phyloP scores from a whole-genome alignment of 1,140 invertebrate species.

The Drosophila elegans region DNA sequence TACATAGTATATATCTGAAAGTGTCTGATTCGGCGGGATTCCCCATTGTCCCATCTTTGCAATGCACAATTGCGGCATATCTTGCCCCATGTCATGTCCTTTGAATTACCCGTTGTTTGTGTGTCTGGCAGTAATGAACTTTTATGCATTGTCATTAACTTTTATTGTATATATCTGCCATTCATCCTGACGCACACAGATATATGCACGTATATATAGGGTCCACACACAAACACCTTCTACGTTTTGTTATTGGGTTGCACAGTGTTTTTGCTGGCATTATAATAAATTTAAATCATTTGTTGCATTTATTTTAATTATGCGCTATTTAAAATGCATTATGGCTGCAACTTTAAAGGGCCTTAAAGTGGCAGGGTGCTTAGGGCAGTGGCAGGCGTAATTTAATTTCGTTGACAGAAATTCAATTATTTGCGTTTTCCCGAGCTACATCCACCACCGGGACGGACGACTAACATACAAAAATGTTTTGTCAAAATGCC shows the following conservation, averaged over 20 bases:
- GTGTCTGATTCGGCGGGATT: constrained; percentile 7
- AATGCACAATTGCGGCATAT: constrained; percentile 46
- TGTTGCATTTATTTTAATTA: constrained; percentile 83
- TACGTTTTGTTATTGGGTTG: constrained; percentile 8
- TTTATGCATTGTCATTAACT: constrained; percentile 83
- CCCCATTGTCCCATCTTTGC: constrained; percentile 24
- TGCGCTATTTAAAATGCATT: constrained; percentile 78
- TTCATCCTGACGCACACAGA: constrained; percentile 13
- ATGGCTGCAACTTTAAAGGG: constrained; percentile 45
- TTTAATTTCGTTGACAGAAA: constrained; percentile 73
- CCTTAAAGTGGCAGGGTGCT: constrained; percentile 14
- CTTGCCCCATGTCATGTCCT: constrained; percentile 11
- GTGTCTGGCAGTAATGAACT: constrained; percentile 75
- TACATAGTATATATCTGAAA: not conserved
- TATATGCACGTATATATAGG: not conserved
- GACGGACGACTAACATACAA: constrained; percentile 34
- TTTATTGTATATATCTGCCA: constrained; percentile 75
- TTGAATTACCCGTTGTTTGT: constrained; percentile 34
- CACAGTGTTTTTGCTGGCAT: constrained; percentile 48
- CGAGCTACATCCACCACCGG: not conserved
- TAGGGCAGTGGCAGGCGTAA: constrained; percentile 37
- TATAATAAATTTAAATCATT: constrained; percentile 83
- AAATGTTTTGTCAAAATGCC: constrained; percentile 63
- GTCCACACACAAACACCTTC: not conserved
- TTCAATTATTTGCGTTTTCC: constrained; percentile 75